Base-by-base conservation (phyloP, 2,797 vertebrate genomes). In the Rousettus madagascariensis region DNA sequence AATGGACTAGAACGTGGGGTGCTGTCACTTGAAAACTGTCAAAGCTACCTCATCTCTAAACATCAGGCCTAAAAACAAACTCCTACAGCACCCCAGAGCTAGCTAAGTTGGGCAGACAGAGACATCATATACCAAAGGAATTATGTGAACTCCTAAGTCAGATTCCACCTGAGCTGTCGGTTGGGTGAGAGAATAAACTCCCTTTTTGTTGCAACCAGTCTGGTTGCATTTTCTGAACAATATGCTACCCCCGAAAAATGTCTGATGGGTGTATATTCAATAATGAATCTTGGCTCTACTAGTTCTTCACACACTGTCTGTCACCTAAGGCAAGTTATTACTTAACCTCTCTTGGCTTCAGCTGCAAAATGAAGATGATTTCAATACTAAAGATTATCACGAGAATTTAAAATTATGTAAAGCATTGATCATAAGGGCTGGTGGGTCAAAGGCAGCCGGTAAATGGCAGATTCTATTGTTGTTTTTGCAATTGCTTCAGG, bases 331-430 rank as follows among this genome's bases (percentile, higher is more conserved):
- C n/a, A 77, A 94, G 20, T 77, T 63, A 38, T 41, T 75, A 49
- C 26, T 79, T 86, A 90, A 75, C 36, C 17, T 79, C 41, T 55
- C 30, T 17, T 72, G 74, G 12, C 22, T 43, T 71, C 41, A 49
- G 69, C 46, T 69, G 41, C 51, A 91, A 82, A 97, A 86, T 24
- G 11, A 61, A 94, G 66, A 86, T 72, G 17, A 86, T 80, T 66
- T 53, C 38, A 68, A 46, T 53, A 17, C 46, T 59, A 59, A 91
- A 74, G 20, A 55, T 92, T 74, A 86, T 4, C 5, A 0, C 0
- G 1, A 86, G 71, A 55, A 89, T 78, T 92, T 79, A 55, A 85
- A 93, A 84, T 68, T 59, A 86, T 13, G 8, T 68, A 74, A 94
- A 93, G 17, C 46, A 85, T 0, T 85, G 80, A 69, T 41, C 38